phyloP scores from a whole-genome alignment of 2,113 vertebrate species.

The Pelecanoides urinatrix region DNA sequence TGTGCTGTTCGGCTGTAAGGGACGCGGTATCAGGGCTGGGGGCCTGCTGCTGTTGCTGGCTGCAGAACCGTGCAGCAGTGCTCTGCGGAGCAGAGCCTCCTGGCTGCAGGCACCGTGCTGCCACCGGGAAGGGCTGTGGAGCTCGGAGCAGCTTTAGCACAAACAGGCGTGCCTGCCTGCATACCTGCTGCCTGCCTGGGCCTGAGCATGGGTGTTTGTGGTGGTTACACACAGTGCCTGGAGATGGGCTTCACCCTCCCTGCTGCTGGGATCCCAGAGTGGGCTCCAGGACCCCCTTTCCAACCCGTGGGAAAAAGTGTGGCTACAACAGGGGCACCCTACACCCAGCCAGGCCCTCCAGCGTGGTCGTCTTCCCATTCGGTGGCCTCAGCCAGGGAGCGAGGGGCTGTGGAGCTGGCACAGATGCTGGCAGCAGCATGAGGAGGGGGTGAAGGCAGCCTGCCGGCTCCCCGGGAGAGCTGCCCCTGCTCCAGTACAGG shows the following conservation, averaged over 20 bases:
- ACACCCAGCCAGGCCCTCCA: neutral
- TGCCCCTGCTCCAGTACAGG: neutral
- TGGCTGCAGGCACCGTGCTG: accelerated
- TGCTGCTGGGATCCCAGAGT: neutral
- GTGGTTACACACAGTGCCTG: accelerated
- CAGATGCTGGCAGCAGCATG: neutral
- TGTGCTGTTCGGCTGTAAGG: neutral
- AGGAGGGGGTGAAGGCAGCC: neutral
- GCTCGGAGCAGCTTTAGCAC: neutral
- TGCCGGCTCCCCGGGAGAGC: neutral
- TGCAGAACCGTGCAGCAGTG: accelerated
- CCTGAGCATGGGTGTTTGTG: neutral
- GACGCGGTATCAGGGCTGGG: accelerated
- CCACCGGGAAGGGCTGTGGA: neutral
- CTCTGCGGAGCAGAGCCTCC: neutral
- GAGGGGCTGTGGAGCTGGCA: neutral
- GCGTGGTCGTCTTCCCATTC: accelerated
- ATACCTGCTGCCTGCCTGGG: neutral
- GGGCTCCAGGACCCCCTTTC: neutral
- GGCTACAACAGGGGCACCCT: neutral
- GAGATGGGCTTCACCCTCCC: neutral
- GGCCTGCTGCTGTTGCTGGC: neutral
- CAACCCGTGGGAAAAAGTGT: neutral
- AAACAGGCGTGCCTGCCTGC: neutral
- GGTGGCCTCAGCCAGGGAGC: accelerated